Evolutionary conservation across 92 coral and sea anemone species (phyloP), one percentile per base, ranked within the genome.

Genomic region (Bergia puertoricense): DNA sequence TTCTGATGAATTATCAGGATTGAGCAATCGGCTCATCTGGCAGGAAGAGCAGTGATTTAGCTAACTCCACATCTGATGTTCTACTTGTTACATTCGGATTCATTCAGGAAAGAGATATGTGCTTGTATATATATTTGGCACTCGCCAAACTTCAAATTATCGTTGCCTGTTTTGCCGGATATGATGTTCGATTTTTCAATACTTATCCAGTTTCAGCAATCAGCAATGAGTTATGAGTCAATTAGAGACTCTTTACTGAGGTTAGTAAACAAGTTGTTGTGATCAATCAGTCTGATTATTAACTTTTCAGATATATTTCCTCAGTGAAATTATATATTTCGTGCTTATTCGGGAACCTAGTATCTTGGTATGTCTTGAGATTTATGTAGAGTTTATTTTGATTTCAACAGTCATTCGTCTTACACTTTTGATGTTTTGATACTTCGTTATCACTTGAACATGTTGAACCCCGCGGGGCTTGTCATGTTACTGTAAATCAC

Each of bases 1-100:
- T 40, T 77, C 43, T 18, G 62, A 48, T 48, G 54, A 48, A 18
- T 22, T 22, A 2, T 22, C 23, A 9, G 8, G 1, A 20, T 59
- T 59, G 85, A 82, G 86, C 76, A 82, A 82, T 67, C 80, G 10
- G 20, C 7, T n/a, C 11, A 48, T 48, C 22, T 37, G 42, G 40
- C 76, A 82, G 86, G 86, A 82, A 82, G 62, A 15, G 44, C 79
- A 22, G 22, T 18, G 9, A 40, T 42, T 79, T 50, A 46, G 39
- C 65, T n/a, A 79, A 48, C 15, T 79, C 67, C 82, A 23, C 65
- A 48, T 23, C 44, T 79, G 44, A 50, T 37, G 40, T 5, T 8
- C 23, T 9, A 77, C 39, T 79, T 79, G 38, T 22, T 42, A 79
- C 16, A 79, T 3, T 79, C 14, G 48, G 81, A 18, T 22, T 8